Conservation (phyloP, 1,140 invertebrate species). For the Epicauta chinensis region DNA sequence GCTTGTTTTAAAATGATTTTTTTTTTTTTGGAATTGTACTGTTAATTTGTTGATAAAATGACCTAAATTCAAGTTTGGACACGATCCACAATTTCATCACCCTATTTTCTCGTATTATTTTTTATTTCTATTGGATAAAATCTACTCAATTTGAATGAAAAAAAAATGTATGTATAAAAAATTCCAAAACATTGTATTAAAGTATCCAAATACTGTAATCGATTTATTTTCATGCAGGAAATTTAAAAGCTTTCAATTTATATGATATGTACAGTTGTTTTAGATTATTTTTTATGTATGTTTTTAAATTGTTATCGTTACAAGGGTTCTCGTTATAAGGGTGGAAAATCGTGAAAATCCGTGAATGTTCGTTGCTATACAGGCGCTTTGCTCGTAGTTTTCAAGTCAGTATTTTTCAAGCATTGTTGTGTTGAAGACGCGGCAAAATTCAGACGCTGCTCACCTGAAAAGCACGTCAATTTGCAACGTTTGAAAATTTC, state of each 20-base stretch:
- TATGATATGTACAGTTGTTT: slow-evolving; percentile 6
- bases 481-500: neutral
- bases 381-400: slow-evolving; percentile 11
- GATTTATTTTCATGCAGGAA: no score
- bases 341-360: slow-evolving; percentile 15
- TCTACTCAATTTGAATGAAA: no score
- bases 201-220: neutral
- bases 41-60: neutral
- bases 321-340: slow-evolving; percentile 2
- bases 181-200: slow-evolving; percentile 1
- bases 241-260: slow-evolving; percentile 1
- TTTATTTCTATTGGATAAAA: no score
- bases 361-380: slow-evolving; percentile 12
- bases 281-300: slow-evolving; percentile 1
- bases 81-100: no score
- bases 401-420: slow-evolving; percentile 15
- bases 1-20: neutral
- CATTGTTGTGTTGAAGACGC: slow-evolving; percentile 9
- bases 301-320: slow-evolving; percentile 12
- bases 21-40: neutral
- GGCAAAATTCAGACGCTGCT: neutral
- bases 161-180: neutral
- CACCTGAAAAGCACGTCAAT: neutral
- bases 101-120: no score
- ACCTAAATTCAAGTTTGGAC: no score